Evolutionary conservation across 2,113 vertebrate species (phyloP), one percentile per base, ranked within the genome.

Genomic region (Ceratotherium simum): DNA sequence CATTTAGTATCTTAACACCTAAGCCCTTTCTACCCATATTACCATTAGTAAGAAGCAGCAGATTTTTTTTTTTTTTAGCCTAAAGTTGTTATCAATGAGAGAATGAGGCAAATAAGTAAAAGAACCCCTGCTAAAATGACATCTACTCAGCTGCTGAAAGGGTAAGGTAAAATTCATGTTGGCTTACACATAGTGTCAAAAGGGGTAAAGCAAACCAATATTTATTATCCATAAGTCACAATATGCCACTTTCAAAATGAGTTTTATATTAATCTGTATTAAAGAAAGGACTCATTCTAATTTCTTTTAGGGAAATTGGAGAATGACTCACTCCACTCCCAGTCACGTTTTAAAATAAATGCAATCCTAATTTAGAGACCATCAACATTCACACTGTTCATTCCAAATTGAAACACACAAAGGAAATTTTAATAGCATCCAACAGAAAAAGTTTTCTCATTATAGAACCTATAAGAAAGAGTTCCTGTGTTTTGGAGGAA

Each of bases 301-400:
- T 73, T 91, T 93, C 33, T 96, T 88, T 60, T 60, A 93, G 90
- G 54, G 62, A 95, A 94, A 96, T 31, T 95, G 51, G 90, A 93
- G 56, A 95, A 84, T 81, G 70, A 93, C n/a, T 75, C 9, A 67
- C 13, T 79, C 23, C 8, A 69, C 10, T 70, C 31, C 29, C 78
- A 95, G 83, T 75, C 4, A 72, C 48, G 70, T 81, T 93, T 58
- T 70, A 69, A 97, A 93, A 83, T 60, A 94, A 96, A 72, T 78
- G 7, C n/a, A 83, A 58, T 58, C 46, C n/a, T 82, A 89, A 85
- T 90, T 85, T 78, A 94, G 84, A 97, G 79, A 86, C 54, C 75
- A 97, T 56, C 54, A 78, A 33, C 54, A 48, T 82, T 72, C 39
- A 86, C 39, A 81, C 39, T 60, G 7, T 46, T 96, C 67, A 21